phyloP scores from a whole-genome alignment of 2,888 invertebrate genomes.

The Stenodera caucasica region DNA sequence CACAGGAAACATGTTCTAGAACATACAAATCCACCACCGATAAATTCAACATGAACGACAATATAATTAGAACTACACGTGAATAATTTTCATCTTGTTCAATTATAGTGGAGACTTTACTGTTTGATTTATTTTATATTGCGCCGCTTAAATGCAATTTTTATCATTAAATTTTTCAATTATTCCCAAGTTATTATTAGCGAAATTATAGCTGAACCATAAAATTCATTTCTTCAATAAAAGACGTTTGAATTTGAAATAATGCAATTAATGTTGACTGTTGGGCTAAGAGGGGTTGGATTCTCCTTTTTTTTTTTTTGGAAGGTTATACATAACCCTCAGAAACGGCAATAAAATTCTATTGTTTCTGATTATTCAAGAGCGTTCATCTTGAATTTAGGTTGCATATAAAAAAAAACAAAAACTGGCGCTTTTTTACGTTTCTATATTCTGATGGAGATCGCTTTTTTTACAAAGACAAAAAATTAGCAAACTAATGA shows the following conservation, averaged over 20 bases:
- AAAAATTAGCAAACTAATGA: background rate
- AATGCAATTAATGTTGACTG: conserved; percentile 7
- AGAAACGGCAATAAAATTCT: conserved; percentile 7
- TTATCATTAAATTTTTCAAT: background rate
- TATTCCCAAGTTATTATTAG: background rate
- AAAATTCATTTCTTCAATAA: conserved; percentile 7
- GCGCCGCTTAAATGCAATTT: background rate
- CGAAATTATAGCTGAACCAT: conserved; percentile 14
- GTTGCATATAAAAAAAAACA: conserved; percentile 14
- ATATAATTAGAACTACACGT: conserved; percentile 2
- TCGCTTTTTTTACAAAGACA: background rate
- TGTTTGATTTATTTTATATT: too few relatives aligned
- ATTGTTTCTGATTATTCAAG: conserved; percentile 12
- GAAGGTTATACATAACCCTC: background rate
- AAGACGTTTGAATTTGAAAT: conserved; percentile 8
- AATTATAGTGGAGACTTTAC: too few relatives aligned
- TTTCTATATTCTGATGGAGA: conserved; percentile 8
- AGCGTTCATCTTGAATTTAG: conserved; percentile 8
- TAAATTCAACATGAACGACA: background rate
- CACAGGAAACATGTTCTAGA: background rate
- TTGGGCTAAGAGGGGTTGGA: background rate
- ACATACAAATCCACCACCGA: background rate
- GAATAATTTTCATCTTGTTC: too few relatives aligned
- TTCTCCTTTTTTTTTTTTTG: background rate
- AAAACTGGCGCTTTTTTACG: conserved; percentile 6